These are phyloP conservation scores for Phengaris alcon DNA, from an alignment of 2,888 invertebrate species.

Conservation along the genomic window DNA sequence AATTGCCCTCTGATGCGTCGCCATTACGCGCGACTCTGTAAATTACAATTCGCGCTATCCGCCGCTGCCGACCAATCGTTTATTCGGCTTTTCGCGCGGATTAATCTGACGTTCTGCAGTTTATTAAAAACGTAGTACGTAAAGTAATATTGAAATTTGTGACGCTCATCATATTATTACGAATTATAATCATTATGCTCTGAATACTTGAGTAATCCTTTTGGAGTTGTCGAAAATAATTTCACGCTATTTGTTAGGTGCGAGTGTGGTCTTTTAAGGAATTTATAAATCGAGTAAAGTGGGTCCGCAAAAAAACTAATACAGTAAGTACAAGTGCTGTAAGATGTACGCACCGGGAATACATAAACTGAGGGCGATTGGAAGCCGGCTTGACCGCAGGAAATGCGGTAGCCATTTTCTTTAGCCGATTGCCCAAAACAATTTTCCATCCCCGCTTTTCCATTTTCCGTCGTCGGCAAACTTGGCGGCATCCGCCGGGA, in stretches of 20 bases:
- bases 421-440: slow-evolving; percentile 68
- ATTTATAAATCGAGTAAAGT: slow-evolving; percentile 29
- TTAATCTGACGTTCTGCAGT: slow-evolving; percentile 44
- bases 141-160: neutral
- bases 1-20: slow-evolving; percentile 74
- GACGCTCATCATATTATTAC: neutral
- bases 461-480: slow-evolving; percentile 66
- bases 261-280: neutral
- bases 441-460: slow-evolving; percentile 69
- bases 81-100: slow-evolving; percentile 59
- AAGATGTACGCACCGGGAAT: slow-evolving; percentile 53
- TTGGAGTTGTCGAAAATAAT: neutral
- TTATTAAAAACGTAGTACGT: slow-evolving; percentile 44
- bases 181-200: neutral
- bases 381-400: slow-evolving; percentile 72
- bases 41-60: slow-evolving; percentile 70
- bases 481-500: slow-evolving; percentile 61
- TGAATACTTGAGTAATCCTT: neutral
- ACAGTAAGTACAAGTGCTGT: slow-evolving; percentile 27
- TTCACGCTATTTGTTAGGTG: neutral
- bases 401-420: slow-evolving; percentile 72
- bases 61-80: slow-evolving; percentile 61
- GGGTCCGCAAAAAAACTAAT: slow-evolving; percentile 32
- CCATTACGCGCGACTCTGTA: slow-evolving; percentile 71
- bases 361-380: slow-evolving; percentile 58